phyloP scores from a whole-genome alignment of 2,888 invertebrate species.

The Mesochorus sp. region DNA sequence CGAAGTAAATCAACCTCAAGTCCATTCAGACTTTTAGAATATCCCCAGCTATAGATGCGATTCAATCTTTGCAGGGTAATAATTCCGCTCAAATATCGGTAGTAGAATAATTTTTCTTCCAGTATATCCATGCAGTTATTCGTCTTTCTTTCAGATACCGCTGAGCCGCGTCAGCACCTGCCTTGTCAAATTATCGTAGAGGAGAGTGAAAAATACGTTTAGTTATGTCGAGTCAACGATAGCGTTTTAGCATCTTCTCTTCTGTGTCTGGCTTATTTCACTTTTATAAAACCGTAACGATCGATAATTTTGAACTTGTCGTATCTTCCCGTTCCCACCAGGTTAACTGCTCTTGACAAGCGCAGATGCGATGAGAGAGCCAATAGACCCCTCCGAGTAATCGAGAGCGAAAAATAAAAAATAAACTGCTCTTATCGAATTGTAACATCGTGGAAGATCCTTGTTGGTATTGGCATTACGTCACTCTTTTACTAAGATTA shows the following conservation, averaged over 20 bases:
- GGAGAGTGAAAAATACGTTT: conserved; percentile 15
- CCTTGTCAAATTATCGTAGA: conserved; percentile 51
- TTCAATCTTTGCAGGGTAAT: conserved; percentile 22
- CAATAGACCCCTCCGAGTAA: background rate
- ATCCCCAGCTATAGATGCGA: background rate
- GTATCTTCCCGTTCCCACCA: conserved; percentile 4
- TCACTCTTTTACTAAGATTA: conserved; percentile 43
- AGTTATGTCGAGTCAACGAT: conserved; percentile 30
- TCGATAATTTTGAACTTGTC: conserved; percentile 19
- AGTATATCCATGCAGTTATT: background rate
- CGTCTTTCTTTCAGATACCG: conserved; percentile 11
- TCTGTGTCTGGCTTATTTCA: background rate
- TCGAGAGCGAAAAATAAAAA: background rate
- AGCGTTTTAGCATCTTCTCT: conserved; percentile 5
- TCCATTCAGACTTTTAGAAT: conserved; percentile 18
- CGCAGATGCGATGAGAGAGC: background rate
- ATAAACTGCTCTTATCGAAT: conserved; percentile 45
- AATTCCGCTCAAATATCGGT: conserved; percentile 25
- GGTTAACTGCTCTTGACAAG: conserved; percentile 47
- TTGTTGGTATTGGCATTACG: conserved; percentile 32
- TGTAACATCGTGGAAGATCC: conserved; percentile 36
- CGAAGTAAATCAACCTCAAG: conserved; percentile 18
- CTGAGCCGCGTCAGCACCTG: conserved; percentile 42
- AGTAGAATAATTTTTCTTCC: background rate
- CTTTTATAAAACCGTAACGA: conserved; percentile 5